Evolutionary conservation across 1,140 invertebrate genomes (phyloP).

Genomic region (Pseudobourletiella spinata): DNA sequence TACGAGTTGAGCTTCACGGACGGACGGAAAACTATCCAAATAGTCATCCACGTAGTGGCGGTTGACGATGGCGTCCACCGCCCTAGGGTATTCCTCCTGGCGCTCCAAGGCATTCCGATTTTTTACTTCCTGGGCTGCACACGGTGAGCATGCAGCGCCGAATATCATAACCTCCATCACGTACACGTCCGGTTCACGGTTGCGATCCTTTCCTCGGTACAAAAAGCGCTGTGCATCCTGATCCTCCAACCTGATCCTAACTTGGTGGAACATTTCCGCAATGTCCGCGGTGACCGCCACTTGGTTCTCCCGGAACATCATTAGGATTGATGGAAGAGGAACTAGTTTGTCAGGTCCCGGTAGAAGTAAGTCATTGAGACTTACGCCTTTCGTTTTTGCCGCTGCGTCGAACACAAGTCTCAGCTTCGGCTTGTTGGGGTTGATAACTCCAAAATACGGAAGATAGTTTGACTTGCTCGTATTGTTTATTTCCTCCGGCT

Average conservation of each 20-base stretch:
- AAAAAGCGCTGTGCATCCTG: neutral
- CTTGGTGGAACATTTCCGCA: slow-evolving; percentile 12
- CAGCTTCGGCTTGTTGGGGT: slow-evolving; percentile 10
- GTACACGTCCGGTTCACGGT: neutral
- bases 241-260: neutral
- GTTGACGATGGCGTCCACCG: slow-evolving; percentile 1
- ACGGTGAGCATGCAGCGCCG: too few relatives aligned
- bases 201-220: neutral
- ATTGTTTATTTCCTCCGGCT: neutral
- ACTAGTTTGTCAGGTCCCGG: slow-evolving; percentile 16
- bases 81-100: slow-evolving; percentile 16
- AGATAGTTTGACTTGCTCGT: neutral
- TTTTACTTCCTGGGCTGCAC: too few relatives aligned
- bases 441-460: slow-evolving; percentile 14
- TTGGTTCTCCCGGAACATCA: slow-evolving; percentile 18
- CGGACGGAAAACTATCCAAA: neutral
- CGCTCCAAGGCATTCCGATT: too few relatives aligned
- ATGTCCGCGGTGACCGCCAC: slow-evolving; percentile 23
- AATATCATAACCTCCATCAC: too few relatives aligned
- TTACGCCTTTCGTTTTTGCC: neutral
- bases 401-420: slow-evolving; percentile 17
- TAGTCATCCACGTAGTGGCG: slow-evolving; percentile 24
- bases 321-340: neutral
- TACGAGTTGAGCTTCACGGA: neutral
- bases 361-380: slow-evolving; percentile 19